Percentiles rank a stretch among this genome's conserved stretches.
phyloP scores from a whole-genome alignment of 2,888 invertebrate species.

The Cotesia congregata region DNA sequence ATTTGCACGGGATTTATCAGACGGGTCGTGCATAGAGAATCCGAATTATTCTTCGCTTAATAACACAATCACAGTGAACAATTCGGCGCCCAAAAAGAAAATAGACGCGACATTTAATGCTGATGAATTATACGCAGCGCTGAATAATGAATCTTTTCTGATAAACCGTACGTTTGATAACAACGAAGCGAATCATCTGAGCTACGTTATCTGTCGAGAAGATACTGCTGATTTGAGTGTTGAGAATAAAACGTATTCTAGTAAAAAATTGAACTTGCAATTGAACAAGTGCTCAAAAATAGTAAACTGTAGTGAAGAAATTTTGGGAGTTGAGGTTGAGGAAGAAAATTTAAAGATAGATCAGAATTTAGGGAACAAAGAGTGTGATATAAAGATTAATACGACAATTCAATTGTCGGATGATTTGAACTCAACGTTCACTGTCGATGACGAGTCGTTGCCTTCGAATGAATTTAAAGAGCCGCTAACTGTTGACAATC shows the following conservation, averaged over 20 bases:
- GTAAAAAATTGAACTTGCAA: too few relatives aligned
- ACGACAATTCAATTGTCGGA: too few relatives aligned
- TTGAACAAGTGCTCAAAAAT: too few relatives aligned
- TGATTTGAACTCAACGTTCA: conserved; percentile 14
- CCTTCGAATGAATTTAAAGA: neutral
- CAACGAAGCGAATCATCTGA: conserved; percentile 26
- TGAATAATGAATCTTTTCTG: conserved; percentile 17
- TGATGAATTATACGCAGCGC: neutral
- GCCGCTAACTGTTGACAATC: conserved; percentile 16
- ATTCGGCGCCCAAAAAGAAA: neutral
- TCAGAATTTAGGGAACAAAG: too few relatives aligned
- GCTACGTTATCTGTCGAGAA: conserved; percentile 17
- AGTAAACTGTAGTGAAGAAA: too few relatives aligned
- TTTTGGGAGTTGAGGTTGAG: too few relatives aligned
- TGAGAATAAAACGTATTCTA: neutral
- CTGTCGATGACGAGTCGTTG: conserved; percentile 8
- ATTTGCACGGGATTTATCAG: conserved; percentile 36
- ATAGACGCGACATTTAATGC: conserved; percentile 21
- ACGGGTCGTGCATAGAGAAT: conserved; percentile 45
- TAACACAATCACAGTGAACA: neutral
- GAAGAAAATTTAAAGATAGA: too few relatives aligned
- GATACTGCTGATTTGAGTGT: neutral
- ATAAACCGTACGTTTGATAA: conserved; percentile 32
- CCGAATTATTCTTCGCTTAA: conserved; percentile 22
- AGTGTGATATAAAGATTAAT: too few relatives aligned